Percentiles rank a stretch among this genome's conserved stretches.
Evolutionary conservation across 2,888 invertebrate species (phyloP).

Genomic region (Diarsia rubi): DNA sequence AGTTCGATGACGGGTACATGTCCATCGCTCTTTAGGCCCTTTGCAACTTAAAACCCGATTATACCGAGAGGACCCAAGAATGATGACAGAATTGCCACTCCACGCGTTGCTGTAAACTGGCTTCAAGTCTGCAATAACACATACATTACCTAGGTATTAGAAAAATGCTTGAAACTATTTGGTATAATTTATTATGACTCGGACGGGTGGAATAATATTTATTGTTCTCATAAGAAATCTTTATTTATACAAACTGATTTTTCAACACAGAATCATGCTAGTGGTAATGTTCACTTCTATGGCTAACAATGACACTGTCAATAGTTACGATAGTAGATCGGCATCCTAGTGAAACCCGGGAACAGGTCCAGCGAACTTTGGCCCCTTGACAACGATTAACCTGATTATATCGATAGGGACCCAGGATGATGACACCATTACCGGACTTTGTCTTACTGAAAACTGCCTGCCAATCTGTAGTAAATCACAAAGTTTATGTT

Average conservation of each 20-base stretch:
- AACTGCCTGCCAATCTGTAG: not conserved
- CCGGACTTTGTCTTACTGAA: slow-evolving; percentile 30
- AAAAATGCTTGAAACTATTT: not conserved
- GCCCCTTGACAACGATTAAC: slow-evolving; percentile 40
- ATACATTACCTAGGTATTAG: not conserved
- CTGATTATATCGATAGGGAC: slow-evolving; percentile 40
- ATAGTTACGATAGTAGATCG: slow-evolving; percentile 40
- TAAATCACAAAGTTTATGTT: not conserved
- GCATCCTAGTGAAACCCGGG: slow-evolving; percentile 28
- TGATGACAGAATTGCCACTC: not conserved
- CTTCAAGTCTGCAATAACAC: not conserved
- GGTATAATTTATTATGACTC: not conserved
- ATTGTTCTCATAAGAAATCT: not conserved
- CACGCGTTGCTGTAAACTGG: not conserved
- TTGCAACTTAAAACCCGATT: not conserved
- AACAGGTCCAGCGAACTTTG: slow-evolving; percentile 63
- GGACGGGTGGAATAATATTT: not conserved
- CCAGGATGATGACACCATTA: slow-evolving; percentile 34
- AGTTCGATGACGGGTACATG: not conserved
- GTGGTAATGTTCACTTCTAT: slow-evolving; percentile 7
- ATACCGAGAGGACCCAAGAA: not conserved
- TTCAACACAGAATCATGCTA: not conserved
- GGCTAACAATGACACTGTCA: slow-evolving; percentile 8
- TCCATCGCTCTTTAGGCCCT: not conserved
- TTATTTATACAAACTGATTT: not conserved